Percentiles rank a stretch among this genome's conserved stretches.
Evolutionary conservation across 2,797 vertebrate species (phyloP).

Genomic region (Spondyliosoma cantharus): DNA sequence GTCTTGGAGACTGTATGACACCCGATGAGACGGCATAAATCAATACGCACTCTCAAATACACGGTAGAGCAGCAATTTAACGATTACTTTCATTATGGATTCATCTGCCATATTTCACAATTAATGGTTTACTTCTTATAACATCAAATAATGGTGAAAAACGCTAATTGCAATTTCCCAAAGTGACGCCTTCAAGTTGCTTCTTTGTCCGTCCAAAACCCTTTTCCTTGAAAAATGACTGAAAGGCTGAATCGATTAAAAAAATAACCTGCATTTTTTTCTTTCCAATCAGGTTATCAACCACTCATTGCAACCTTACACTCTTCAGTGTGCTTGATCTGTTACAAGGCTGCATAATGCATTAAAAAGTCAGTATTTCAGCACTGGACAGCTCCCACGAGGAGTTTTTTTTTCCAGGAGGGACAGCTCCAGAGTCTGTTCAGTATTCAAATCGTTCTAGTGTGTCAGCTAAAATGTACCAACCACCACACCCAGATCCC

Average conservation of each 20-base stretch:
- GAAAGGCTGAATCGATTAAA: no score
- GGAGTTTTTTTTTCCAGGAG: conserved; percentile 23
- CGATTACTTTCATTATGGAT: no score
- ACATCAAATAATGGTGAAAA: no score
- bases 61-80: background rate
- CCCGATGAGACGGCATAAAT: conserved; percentile 30
- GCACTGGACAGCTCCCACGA: conserved; percentile 51
- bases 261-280: no score
- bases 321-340: conserved; percentile 14
- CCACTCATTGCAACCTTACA: no score
- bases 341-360: background rate
- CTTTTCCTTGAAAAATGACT: no score
- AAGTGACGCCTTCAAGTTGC: no score
- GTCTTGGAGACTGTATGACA: conserved; percentile 20
- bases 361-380: conserved; percentile 39
- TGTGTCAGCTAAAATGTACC: background rate
- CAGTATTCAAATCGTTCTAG: conserved; percentile 7
- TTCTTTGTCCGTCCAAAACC: no score
- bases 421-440: conserved; percentile 26
- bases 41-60: conserved; percentile 20
- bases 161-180: no score
- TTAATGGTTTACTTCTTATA: no score
- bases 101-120: no score
- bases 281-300: no score
- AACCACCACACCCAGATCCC: background rate